Evolutionary conservation across 2,888 invertebrate genomes (phyloP), one percentile per base, ranked within the genome.

Genomic region (Diloba caeruleocephala): DNA sequence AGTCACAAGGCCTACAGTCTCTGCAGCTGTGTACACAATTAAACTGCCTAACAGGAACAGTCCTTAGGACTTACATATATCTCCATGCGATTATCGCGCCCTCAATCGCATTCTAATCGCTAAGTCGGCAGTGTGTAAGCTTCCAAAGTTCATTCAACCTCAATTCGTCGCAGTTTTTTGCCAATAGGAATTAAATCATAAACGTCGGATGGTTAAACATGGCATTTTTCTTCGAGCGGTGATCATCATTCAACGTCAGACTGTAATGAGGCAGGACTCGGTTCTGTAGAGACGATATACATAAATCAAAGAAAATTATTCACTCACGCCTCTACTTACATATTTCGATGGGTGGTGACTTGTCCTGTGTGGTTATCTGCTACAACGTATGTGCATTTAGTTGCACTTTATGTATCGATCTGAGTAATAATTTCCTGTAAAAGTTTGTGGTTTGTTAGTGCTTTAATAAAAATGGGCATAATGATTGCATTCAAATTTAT

Each of bases 211-310:
- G 84, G 87, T 88, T 86, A 85, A 87, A 81, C 82, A 82, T 78
- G 68, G 81, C 81, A 85, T 87, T 88, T 88, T 90, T 87, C 87
- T 85, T 76, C 73, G 74, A 70, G 71, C 71, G 68, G 67, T 78
- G 83, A 82, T 84, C 86, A 90, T 90, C 87, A 84, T 83, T 90
- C 90, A 90, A 90, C 78, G 90, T 90, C 90, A 87, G 78, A 64
- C 76, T 79, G 82, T 90, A 89, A 90, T 89, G 89, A 90, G 88
- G 80, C 82, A 83, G 82, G 80, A 78, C 80, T 81, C 79, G 69
- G 81, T 78, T 81, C 72, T 76, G 79, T 76, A 71, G 71, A 81
- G 72, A 78, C 77, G 81, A 79, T 74, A 71, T 76, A 81, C 84
- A 87, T 88, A 88, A 86, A 87, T 87, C 85, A 85, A 76, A 70